Percentiles rank a stretch among this genome's conserved stretches.
Conservation (phyloP, 2,113 vertebrate species). For the Salvelinus namaycush region DNA sequence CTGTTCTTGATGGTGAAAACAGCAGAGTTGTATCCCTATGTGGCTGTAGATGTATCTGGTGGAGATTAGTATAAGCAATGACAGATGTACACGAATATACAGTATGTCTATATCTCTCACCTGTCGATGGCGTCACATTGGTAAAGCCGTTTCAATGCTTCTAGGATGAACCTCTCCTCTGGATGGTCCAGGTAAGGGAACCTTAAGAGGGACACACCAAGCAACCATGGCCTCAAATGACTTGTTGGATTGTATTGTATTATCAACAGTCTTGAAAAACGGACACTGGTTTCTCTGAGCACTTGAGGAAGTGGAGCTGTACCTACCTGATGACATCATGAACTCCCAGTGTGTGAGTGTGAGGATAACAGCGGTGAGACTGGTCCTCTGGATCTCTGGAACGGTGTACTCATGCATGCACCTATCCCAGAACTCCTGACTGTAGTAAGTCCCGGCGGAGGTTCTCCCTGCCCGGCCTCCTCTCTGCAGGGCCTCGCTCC, state of each 20-base stretch:
- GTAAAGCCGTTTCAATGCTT: slow-evolving; percentile 93
- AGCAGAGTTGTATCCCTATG: no score
- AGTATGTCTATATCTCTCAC: slow-evolving; percentile 62
- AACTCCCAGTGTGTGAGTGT: slow-evolving; percentile 85
- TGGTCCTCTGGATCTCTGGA: slow-evolving; percentile 93
- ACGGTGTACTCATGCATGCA: slow-evolving; percentile 93
- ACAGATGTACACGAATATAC: neutral
- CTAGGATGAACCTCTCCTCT: slow-evolving; percentile 92
- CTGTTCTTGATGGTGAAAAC: no score
- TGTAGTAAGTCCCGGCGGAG: slow-evolving; percentile 88
- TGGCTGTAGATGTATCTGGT: no score
- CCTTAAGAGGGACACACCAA: slow-evolving; percentile 61
- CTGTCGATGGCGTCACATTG: slow-evolving; percentile 94
- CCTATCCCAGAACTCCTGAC: slow-evolving; percentile 89
- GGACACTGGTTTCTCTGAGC: neutral
- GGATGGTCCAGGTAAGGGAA: slow-evolving; percentile 93
- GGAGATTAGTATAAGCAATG: no score
- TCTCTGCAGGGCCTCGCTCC: slow-evolving; percentile 91
- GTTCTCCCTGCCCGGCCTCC: slow-evolving; percentile 91
- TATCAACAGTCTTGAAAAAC: neutral
- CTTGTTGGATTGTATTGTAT: no score
- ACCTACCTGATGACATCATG: slow-evolving; percentile 95
- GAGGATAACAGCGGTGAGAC: slow-evolving; percentile 89
- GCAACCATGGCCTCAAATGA: neutral
- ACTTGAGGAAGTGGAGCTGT: neutral